Evolutionary conservation across 1,140 invertebrate species (phyloP).

Genomic region (Drosophila guanche): DNA sequence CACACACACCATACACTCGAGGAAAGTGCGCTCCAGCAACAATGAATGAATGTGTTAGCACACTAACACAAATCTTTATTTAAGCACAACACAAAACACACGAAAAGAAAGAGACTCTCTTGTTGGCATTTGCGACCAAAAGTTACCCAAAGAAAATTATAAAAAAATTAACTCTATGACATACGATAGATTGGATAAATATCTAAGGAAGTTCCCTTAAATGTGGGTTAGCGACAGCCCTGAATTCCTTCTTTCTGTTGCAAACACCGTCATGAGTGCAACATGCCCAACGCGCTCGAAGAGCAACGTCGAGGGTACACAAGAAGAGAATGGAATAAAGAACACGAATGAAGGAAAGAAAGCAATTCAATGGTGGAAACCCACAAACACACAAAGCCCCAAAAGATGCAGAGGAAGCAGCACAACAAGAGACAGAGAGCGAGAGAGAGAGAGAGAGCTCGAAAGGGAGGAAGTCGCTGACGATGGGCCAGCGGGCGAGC

Average conservation of each 20-base stretch:
- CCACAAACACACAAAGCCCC: constrained; percentile 38
- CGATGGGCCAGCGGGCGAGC: constrained; percentile 21
- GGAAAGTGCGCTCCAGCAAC: constrained; percentile 52
- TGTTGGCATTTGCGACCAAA: too few species aligned
- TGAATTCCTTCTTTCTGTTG: too few species aligned
- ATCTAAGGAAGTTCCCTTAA: too few species aligned
- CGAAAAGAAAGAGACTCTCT: constrained; percentile 8
- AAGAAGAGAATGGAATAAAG: constrained; percentile 5
- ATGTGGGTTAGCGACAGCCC: too few species aligned
- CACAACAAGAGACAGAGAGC: constrained; percentile 2
- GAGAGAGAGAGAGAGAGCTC: constrained; percentile 1
- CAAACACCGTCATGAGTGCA: too few species aligned
- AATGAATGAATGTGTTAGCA: constrained; percentile 53
- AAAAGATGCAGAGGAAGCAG: constrained; percentile 18
- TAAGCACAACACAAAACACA: constrained; percentile 73
- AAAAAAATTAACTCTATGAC: too few species aligned
- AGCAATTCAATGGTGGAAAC: constrained; percentile 54
- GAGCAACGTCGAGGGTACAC: too few species aligned
- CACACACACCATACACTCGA: constrained; percentile 61
- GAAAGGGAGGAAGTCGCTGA: constrained; percentile 6
- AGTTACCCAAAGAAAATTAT: too few species aligned
- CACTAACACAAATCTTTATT: constrained; percentile 80
- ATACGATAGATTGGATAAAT: too few species aligned
- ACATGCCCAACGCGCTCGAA: too few species aligned
- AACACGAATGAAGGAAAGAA: constrained; percentile 35